Evolutionary conservation across 2,113 vertebrate genomes (phyloP), one percentile per base, ranked within the genome.

Genomic region (Lycaon pictus): DNA sequence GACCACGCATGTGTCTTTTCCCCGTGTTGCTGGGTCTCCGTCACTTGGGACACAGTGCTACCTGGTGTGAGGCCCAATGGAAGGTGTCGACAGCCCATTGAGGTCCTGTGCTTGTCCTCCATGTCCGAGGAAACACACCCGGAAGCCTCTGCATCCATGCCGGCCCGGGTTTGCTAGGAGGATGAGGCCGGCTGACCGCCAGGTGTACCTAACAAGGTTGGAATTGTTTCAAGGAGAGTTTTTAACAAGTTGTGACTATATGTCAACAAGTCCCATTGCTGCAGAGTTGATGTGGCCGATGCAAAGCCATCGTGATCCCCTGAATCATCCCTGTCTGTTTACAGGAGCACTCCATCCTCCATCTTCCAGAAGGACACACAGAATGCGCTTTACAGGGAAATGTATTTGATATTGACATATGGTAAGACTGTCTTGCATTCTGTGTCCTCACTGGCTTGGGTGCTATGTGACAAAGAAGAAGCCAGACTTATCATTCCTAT

Each of bases 251-350:
- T 77, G 69, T 93, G 97, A 96, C 91, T 92, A 35, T 69, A 83
- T 95, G 96, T 95, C 88, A 93, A 80, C 77, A 76, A 90, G 69
- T 92, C 53, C 90, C 60, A 25, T 79, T 56, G 48, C 88, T 95
- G 93, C n/a, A 51, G 96, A 97, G 94, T 87, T 74, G 87, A 97
- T 84, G 85, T 51, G 80, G 93, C 88, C 88, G 76, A 97, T 95
- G 83, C 85, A 98, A 97, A 88, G 74, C 92, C 74, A 81, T 97
- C 88, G 94, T 43, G 69, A 74, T 74, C 37, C 37, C 1, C 11
- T 87, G 93, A 97, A 93, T 93, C 93, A 88, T 56, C 97, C 93
- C 96, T 95, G 79, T 92, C 83, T 98, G 35, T 96, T 98, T 96
- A 95, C 37, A 87, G 95, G 77, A 80, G 63, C 60, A 37, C 96